Conservation (phyloP, 2,113 vertebrate genomes). For the Cebidichthys violaceus region DNA sequence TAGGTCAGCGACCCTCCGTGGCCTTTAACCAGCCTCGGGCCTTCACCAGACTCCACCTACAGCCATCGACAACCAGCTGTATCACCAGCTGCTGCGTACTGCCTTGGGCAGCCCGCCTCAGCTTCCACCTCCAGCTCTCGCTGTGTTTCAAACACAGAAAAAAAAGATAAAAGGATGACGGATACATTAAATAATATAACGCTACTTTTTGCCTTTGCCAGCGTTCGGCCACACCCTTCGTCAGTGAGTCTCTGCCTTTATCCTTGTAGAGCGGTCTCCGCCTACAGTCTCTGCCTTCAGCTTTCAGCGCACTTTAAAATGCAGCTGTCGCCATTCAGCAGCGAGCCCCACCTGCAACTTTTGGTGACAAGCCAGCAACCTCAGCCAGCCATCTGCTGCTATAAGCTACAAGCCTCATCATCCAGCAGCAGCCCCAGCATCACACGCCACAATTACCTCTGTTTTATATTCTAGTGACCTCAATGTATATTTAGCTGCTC, state of each 20-base stretch:
- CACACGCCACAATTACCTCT: background rate
- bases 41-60: background rate
- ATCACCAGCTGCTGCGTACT: no score
- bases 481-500: background rate
- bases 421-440: background rate
- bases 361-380: background rate
- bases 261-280: background rate
- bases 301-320: background rate
- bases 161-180: background rate
- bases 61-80: no score
- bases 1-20: no score
- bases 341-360: background rate
- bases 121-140: background rate
- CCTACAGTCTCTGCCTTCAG: background rate
- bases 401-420: background rate
- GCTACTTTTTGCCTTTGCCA: background rate
- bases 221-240: background rate
- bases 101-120: background rate
- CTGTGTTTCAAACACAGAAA: background rate
- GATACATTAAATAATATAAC: background rate
- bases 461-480: background rate
- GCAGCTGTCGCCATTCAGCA: constrained; percentile 2
- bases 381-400: constrained; percentile 1
- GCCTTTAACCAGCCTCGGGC: no score
- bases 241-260: background rate